Conservation (phyloP, 2,797 vertebrate species). For the Halcyon smyrnensis region DNA sequence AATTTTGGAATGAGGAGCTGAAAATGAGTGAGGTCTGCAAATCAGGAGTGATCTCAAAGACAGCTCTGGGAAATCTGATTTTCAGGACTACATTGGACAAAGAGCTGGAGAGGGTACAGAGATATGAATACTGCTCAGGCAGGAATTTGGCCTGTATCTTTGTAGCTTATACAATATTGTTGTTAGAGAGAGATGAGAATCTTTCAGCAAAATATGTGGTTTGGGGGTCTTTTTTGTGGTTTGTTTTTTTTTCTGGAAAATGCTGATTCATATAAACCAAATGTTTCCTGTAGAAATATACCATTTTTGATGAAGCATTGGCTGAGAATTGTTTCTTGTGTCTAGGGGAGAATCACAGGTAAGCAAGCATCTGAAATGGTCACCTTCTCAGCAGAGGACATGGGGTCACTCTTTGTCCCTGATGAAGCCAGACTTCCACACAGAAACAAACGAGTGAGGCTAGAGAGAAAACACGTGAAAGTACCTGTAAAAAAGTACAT, state of each 20-base stretch:
- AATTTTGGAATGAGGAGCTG: background rate
- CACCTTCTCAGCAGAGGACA: background rate
- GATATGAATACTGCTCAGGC: background rate
- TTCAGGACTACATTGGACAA: background rate
- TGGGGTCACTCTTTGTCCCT: background rate
- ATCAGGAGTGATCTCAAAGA: background rate
- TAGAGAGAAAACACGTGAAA: background rate
- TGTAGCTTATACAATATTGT: background rate
- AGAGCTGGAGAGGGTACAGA: background rate
- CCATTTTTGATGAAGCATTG: background rate
- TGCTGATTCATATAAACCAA: background rate
- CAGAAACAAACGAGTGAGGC: background rate
- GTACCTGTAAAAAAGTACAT: too few species aligned
- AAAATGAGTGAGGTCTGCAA: background rate
- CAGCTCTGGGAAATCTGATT: background rate
- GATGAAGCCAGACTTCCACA: background rate
- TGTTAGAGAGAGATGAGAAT: background rate
- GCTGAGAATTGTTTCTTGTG: background rate
- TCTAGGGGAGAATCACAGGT: background rate
- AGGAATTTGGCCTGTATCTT: background rate
- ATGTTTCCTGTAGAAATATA: background rate
- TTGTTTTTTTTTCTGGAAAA: background rate
- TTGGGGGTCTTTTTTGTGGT: too few species aligned
- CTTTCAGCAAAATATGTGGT: background rate
- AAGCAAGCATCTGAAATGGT: background rate